Percentiles rank a stretch among this genome's conserved stretches.
Conservation (phyloP, 2,888 invertebrate genomes). For the Lithophane socia region DNA sequence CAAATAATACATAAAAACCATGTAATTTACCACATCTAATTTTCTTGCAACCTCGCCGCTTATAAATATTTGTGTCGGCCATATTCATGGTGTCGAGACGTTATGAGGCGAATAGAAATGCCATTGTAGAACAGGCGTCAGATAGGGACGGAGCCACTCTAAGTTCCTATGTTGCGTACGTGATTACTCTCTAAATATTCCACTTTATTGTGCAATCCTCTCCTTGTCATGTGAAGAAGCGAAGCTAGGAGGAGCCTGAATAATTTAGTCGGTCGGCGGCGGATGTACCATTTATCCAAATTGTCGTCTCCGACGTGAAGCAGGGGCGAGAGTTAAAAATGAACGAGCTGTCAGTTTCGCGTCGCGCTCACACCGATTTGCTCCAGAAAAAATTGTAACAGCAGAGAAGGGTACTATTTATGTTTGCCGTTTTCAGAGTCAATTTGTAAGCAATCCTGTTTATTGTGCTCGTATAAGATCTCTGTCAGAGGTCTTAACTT, state of each 20-base stretch:
- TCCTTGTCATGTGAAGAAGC: constrained; percentile 85
- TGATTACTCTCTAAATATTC: constrained; percentile 88
- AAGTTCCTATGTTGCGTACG: constrained; percentile 79
- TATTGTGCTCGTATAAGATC: constrained; percentile 40
- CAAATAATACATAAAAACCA: constrained; percentile 4
- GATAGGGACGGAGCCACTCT: constrained; percentile 73
- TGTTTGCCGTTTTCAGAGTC: constrained; percentile 73
- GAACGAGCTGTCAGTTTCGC: constrained; percentile 81
- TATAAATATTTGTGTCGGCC: constrained; percentile 63
- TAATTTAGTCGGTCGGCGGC: constrained; percentile 84
- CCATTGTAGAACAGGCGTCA: constrained; percentile 71
- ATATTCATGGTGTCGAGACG: constrained; percentile 71
- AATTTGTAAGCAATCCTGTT: constrained; percentile 68
- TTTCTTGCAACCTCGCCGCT: constrained; percentile 34
- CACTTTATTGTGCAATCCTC: constrained; percentile 87
- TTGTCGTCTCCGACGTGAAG: constrained; percentile 81
- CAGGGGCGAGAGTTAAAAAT: constrained; percentile 84
- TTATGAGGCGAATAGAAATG: constrained; percentile 77
- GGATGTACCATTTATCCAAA: constrained; percentile 88
- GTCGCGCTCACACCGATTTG: constrained; percentile 76
- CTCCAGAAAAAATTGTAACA: constrained; percentile 67
- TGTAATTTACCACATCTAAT: constrained; percentile 28
- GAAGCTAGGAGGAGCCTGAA: constrained; percentile 82
- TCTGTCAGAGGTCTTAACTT: constrained; percentile 33
- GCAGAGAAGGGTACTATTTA: constrained; percentile 73